These are phyloP conservation scores for Fragum sueziense DNA, from an alignment of 2,888 invertebrate genomes.

Conservation along the genomic window DNA sequence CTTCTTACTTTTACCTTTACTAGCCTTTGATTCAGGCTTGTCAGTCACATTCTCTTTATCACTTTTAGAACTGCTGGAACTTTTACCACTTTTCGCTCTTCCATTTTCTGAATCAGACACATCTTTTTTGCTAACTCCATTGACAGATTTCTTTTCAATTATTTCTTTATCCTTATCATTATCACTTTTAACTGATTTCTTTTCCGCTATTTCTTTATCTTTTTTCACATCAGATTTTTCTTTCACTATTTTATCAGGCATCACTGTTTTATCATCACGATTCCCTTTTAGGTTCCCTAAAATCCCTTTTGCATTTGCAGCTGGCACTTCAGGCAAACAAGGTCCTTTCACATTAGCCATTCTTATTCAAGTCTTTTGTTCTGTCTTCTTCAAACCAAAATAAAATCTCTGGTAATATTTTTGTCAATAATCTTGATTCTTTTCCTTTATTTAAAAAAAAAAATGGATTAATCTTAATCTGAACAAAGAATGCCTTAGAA, in stretches of 20 bases:
- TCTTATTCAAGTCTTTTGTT: no score
- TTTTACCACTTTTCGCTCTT: background rate
- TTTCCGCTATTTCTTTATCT: background rate
- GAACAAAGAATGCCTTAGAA: no score
- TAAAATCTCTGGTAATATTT: no score
- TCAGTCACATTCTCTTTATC: background rate
- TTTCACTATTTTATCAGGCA: background rate
- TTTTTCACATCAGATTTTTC: background rate
- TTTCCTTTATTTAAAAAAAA: no score
- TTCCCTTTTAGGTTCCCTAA: background rate
- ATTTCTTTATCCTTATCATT: background rate
- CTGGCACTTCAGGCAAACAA: background rate
- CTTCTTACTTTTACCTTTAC: background rate
- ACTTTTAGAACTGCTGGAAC: background rate
- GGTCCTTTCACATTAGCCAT: background rate
- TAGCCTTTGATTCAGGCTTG: background rate
- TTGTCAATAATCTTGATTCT: no score
- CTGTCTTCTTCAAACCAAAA: no score
- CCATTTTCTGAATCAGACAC: background rate
- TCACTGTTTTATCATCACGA: background rate
- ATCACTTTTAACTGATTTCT: background rate
- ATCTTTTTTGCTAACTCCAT: no score
- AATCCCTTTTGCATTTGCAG: background rate
- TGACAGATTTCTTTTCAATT: background rate
- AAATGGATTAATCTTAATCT: no score